A percentile compares a stretch with the other conserved stretches of the same genome.
Evolutionary conservation across 92 coral and sea anemone genomes (phyloP).

Genomic region (Siderastrea siderea): DNA sequence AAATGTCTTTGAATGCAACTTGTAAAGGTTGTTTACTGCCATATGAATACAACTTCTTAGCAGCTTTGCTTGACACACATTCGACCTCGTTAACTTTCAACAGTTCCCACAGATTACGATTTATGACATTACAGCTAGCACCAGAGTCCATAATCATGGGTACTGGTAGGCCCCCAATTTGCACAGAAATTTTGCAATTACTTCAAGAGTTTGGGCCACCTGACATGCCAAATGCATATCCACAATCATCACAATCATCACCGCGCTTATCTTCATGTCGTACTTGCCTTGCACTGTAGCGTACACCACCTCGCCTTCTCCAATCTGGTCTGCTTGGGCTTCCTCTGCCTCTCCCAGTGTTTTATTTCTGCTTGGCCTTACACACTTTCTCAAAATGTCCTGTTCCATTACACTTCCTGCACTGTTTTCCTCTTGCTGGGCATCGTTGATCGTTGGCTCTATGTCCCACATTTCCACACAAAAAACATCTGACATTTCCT

Average conservation of each 20-base stretch:
- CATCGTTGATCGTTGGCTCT: conserved; percentile 12
- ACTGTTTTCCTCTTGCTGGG: conserved; percentile 39
- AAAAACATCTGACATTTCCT: conserved; percentile 18
- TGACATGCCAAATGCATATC: too few species aligned
- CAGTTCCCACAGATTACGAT: conserved; percentile 42
- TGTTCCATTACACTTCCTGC: conserved; percentile 15
- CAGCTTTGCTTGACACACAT: conserved; percentile 5
- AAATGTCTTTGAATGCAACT: not conserved
- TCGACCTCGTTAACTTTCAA: conserved; percentile 27
- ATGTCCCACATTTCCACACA: conserved; percentile 31
- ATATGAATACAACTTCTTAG: conserved; percentile 20
- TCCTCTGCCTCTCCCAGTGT: too few species aligned
- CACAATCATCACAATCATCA: too few species aligned
- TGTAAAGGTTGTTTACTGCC: conserved; percentile 32
- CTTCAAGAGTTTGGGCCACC: too few species aligned
- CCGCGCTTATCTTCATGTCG: too few species aligned
- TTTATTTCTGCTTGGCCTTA: conserved; percentile 7
- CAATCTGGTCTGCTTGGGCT: too few species aligned
- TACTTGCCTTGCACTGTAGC: too few species aligned
- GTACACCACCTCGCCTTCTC: too few species aligned
- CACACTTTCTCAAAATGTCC: conserved; percentile 26
- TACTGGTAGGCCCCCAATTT: too few species aligned
- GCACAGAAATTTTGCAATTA: too few species aligned
- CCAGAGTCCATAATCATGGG: not conserved
- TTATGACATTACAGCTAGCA: conserved; percentile 69